Evolutionary conservation across 2,113 vertebrate species (phyloP).

Genomic region (Engystomops pustulosus): DNA sequence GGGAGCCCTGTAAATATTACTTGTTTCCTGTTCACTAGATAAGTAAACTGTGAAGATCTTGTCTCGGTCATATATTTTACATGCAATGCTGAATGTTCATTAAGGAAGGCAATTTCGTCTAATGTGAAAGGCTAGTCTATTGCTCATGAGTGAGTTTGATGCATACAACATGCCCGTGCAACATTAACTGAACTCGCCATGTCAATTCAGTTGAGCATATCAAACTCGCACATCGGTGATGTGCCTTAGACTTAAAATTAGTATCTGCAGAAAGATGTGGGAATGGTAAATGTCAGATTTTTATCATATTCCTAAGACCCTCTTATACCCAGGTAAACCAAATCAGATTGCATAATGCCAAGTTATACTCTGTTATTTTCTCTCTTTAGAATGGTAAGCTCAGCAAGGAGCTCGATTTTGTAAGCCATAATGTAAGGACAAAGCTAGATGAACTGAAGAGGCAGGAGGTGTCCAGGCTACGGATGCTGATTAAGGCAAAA

Average conservation of each 20-base stretch:
- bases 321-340: background rate
- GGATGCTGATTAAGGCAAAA: constrained; percentile 91
- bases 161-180: too few species aligned
- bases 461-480: constrained; percentile 87
- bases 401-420: constrained; percentile 89
- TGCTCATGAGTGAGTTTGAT: too few species aligned
- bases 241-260: background rate
- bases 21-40: background rate
- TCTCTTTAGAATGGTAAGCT: constrained; percentile 82
- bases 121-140: too few species aligned
- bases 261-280: background rate
- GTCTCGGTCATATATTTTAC: too few species aligned
- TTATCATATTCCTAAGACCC: too few species aligned
- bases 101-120: too few species aligned
- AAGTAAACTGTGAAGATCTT: background rate
- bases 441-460: constrained; percentile 90
- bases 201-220: too few species aligned
- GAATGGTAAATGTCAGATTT: background rate
- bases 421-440: constrained; percentile 86
- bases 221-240: too few species aligned
- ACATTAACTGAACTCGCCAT: too few species aligned
- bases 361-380: background rate
- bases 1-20: background rate
- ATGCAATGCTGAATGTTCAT: too few species aligned
- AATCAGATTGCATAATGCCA: too few species aligned